Evolutionary conservation across 2,888 invertebrate species (phyloP).

Genomic region (Cryptophagus acutangulus): DNA sequence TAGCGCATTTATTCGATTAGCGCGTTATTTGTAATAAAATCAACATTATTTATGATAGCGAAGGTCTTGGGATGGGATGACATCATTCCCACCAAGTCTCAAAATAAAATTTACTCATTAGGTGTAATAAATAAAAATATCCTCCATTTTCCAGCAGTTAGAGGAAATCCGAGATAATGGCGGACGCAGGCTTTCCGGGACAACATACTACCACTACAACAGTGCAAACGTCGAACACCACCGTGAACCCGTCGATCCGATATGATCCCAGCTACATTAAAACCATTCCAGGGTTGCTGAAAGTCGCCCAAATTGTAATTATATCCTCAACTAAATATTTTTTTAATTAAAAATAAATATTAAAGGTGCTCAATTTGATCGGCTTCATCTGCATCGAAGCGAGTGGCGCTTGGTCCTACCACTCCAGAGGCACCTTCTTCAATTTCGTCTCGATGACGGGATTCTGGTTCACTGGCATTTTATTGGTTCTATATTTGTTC

Average conservation of each 20-base stretch:
- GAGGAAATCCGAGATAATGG: constrained; percentile 31
- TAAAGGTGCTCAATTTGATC: constrained; percentile 62
- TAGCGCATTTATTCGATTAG: no score
- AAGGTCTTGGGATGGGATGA: no score
- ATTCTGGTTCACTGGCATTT: constrained; percentile 78
- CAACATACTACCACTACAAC: constrained; percentile 68
- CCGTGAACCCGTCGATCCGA: constrained; percentile 67
- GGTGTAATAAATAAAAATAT: no score
- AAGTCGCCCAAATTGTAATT: constrained; percentile 66
- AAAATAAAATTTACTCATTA: no score
- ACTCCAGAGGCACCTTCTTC: constrained; percentile 66
- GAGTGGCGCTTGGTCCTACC: constrained; percentile 36
- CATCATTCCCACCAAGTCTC: no score
- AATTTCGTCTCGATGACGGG: constrained; percentile 76
- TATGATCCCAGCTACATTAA: constrained; percentile 68
- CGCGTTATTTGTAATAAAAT: no score
- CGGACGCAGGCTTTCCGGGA: constrained; percentile 66
- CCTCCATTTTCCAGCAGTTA: no score
- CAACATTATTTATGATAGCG: no score
- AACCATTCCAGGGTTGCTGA: constrained; percentile 71
- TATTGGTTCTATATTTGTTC: constrained; percentile 76
- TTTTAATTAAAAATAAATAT: constrained; percentile 21
- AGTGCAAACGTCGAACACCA: constrained; percentile 61
- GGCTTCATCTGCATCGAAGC: constrained; percentile 78
- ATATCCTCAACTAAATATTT: constrained; percentile 2